These are phyloP conservation scores for Conomelus anceps DNA, from an alignment of 2,888 invertebrate genomes.

Conservation along the genomic window DNA sequence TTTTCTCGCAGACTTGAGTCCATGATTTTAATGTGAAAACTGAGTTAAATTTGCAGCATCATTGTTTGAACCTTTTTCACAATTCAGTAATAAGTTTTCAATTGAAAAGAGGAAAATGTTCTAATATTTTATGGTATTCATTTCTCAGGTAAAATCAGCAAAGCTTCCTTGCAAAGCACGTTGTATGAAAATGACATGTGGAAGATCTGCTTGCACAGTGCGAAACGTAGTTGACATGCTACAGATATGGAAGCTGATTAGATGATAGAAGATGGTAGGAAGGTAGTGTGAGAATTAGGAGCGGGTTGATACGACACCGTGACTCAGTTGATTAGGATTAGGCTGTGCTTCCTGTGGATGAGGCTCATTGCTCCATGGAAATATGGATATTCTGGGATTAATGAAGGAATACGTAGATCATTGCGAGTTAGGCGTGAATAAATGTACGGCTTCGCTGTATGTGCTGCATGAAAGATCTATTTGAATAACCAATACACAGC, in stretches of 20 bases:
- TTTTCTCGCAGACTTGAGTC: too few species aligned
- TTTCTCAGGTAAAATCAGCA: not conserved
- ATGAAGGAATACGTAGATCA: not conserved
- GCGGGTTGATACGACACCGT: not conserved
- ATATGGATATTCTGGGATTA: not conserved
- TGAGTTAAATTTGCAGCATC: too few species aligned
- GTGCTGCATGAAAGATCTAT: not conserved
- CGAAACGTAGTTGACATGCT: not conserved
- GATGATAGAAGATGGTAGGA: not conserved
- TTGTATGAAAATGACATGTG: not conserved
- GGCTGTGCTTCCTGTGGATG: not conserved
- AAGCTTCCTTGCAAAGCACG: not conserved
- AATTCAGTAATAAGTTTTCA: too few species aligned
- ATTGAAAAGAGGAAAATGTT: too few species aligned
- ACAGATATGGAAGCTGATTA: not conserved
- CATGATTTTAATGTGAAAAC: too few species aligned
- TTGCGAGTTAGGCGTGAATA: not conserved
- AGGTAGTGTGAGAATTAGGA: not conserved
- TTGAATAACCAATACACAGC: not conserved
- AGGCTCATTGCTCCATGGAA: not conserved
- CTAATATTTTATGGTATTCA: too few species aligned
- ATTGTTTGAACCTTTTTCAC: too few species aligned
- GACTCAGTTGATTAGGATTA: not conserved
- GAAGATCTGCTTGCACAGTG: not conserved
- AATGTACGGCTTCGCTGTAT: not conserved